A percentile compares a stretch with the other conserved stretches of the same genome.
These are phyloP conservation scores for Orthonevra nobilis DNA, from an alignment of 2,888 invertebrate genomes.

Conservation along the genomic window DNA sequence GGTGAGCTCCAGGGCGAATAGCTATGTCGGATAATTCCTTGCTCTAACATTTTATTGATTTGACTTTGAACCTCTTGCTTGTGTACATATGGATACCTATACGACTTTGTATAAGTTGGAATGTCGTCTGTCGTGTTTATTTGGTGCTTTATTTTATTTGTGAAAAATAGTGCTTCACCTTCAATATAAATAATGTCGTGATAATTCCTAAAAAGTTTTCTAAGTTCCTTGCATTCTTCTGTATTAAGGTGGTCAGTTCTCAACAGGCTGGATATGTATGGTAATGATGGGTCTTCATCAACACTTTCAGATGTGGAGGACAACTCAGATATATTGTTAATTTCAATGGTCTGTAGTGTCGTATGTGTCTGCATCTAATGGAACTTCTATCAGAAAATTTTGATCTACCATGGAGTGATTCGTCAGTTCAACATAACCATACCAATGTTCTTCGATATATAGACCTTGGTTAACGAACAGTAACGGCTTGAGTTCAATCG, in stretches of 20 bases:
- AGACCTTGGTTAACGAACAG: constrained; percentile 3
- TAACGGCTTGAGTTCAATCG: constrained; percentile 8
- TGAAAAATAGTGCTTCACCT: neutral
- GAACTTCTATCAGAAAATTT: too few relatives aligned
- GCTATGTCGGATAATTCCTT: neutral
- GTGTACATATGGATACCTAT: neutral
- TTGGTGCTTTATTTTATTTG: neutral
- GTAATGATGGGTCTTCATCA: too few relatives aligned
- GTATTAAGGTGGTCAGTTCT: neutral
- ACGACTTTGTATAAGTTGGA: neutral
- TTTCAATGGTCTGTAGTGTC: too few relatives aligned
- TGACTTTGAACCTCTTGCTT: neutral
- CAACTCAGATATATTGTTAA: too few relatives aligned
- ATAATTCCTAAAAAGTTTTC: neutral
- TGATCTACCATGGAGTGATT: constrained; percentile 8
- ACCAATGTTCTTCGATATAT: constrained; percentile 3
- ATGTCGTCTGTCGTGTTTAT: neutral
- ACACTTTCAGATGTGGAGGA: too few relatives aligned
- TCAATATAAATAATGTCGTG: neutral
- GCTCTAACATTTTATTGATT: neutral
- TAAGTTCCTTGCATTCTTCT: neutral
- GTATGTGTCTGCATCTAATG: too few relatives aligned
- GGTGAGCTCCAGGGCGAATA: neutral
- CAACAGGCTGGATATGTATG: too few relatives aligned
- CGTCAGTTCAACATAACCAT: constrained; percentile 6